These are phyloP conservation scores for Zapornia atra DNA, from an alignment of 2,113 vertebrate genomes.

Conservation along the genomic window DNA sequence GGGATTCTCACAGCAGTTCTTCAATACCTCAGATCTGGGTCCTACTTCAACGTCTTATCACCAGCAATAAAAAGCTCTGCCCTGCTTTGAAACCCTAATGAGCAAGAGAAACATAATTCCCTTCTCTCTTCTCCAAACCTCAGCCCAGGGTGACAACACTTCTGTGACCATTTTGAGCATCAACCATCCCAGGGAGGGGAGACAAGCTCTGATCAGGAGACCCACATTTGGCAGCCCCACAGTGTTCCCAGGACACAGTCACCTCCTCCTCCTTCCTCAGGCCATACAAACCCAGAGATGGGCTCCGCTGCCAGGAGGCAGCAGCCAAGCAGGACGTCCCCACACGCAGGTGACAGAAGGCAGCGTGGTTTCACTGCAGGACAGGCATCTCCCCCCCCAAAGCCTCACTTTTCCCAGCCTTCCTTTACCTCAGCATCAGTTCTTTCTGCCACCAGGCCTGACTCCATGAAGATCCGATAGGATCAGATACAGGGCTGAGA, in stretches of 20 bases:
- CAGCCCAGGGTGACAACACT: not conserved
- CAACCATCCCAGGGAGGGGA: not conserved
- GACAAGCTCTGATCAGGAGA: not conserved
- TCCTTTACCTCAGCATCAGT: not conserved
- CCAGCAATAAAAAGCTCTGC: not conserved
- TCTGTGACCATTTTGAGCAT: not conserved
- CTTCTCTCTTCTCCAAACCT: not conserved
- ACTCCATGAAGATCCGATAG: not conserved
- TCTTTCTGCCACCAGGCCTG: not conserved
- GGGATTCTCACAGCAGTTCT: not conserved
- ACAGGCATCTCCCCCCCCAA: not conserved
- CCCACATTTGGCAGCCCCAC: not conserved
- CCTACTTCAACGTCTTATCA: not conserved
- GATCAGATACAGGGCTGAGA: not conserved
- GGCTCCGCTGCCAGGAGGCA: not conserved
- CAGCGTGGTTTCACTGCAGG: accelerated
- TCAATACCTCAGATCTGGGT: not conserved
- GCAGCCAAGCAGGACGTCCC: not conserved
- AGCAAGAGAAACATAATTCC: not conserved
- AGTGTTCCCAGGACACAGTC: not conserved
- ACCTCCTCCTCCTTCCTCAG: not conserved
- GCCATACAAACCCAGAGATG: not conserved
- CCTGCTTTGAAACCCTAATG: not conserved
- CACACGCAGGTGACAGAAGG: not conserved
- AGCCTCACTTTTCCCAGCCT: not conserved